A percentile compares a stretch with the other conserved stretches of the same genome.
phyloP scores from a whole-genome alignment of 2,888 invertebrate species.

The Melikaiella ostensackeni region DNA sequence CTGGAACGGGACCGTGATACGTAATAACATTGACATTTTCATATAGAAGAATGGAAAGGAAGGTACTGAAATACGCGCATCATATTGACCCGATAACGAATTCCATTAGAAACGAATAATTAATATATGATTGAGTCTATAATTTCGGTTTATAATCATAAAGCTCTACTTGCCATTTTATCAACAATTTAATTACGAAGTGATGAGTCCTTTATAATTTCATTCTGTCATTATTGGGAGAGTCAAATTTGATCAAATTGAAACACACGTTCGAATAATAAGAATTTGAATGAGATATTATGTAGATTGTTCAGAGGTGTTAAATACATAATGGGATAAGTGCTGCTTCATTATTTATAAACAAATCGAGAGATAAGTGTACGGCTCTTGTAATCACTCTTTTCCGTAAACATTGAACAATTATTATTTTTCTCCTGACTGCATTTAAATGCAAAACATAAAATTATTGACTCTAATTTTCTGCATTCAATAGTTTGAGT shows the following conservation, averaged over 20 bases:
- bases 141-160: not conserved
- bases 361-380: constrained; percentile 15
- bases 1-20: not conserved
- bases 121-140: not conserved
- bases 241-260: constrained; percentile 18
- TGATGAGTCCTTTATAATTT: constrained; percentile 9
- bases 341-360: constrained; percentile 6
- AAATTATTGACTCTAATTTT: not conserved
- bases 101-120: not conserved
- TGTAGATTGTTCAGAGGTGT: not conserved
- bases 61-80: not conserved
- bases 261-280: not conserved
- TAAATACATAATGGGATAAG: constrained; percentile 12
- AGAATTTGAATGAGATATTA: not conserved
- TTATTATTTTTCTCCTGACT: not conserved
- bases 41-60: not conserved
- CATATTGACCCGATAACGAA: not conserved
- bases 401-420: constrained; percentile 11
- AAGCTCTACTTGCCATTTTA: constrained; percentile 17
- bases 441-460: too few species aligned
- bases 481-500: not conserved
- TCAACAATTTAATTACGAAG: constrained; percentile 13
- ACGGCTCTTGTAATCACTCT: not conserved
- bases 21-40: not conserved
- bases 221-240: constrained; percentile 3